Conservation (phyloP, 2,888 invertebrate species). For the Drosophila prolongata region DNA sequence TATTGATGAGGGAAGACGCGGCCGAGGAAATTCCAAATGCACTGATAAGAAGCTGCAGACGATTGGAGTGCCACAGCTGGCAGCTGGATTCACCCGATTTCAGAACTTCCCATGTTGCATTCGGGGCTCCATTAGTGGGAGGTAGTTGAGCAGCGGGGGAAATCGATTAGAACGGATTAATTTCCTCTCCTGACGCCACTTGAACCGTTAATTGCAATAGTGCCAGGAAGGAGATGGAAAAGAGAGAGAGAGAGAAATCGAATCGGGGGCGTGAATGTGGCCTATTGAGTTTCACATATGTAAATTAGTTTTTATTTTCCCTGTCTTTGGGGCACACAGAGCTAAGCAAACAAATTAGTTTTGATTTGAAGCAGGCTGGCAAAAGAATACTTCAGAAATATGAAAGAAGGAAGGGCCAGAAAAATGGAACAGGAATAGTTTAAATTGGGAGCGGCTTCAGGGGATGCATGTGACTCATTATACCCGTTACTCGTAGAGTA, state of each 20-base stretch:
- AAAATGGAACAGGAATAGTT: background rate
- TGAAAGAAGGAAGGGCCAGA: background rate
- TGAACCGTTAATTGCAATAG: constrained; percentile 65
- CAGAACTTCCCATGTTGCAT: constrained; percentile 36
- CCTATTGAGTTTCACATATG: constrained; percentile 59
- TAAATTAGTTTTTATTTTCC: constrained; percentile 57
- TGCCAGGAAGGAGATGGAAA: constrained; percentile 19
- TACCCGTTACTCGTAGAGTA: too few species aligned
- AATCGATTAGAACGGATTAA: constrained; percentile 41
- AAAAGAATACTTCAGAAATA: constrained; percentile 3
- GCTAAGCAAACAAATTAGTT: constrained; percentile 55
- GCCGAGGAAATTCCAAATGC: too few species aligned
- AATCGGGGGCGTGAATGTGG: constrained; percentile 3
- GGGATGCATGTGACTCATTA: constrained; percentile 22
- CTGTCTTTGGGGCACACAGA: background rate
- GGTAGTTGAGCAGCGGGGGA: background rate
- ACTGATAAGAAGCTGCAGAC: constrained; percentile 10
- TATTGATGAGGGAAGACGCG: constrained; percentile 9
- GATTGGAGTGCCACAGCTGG: constrained; percentile 8
- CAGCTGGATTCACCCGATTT: constrained; percentile 32
- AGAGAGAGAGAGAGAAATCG: background rate
- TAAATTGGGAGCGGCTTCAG: background rate
- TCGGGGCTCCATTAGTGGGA: constrained; percentile 25
- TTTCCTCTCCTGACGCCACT: constrained; percentile 66
- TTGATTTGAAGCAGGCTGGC: constrained; percentile 43